These are phyloP conservation scores for Tenthredo livida DNA, from an alignment of 2,888 invertebrate species.

Conservation along the genomic window DNA sequence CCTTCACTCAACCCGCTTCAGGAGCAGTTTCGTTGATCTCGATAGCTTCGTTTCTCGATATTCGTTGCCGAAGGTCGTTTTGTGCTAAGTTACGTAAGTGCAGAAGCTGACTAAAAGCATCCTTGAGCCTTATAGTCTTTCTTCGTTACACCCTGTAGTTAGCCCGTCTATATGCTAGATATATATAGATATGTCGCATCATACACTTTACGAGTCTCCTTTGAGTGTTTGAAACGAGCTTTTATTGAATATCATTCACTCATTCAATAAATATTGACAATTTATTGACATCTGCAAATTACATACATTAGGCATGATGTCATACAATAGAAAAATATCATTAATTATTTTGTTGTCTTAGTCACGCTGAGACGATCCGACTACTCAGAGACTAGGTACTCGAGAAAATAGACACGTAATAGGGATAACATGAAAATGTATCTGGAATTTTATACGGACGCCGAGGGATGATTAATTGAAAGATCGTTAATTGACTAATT, in stretches of 20 bases:
- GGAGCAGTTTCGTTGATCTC: neutral
- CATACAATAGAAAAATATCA: neutral
- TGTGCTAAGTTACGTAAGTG: slow-evolving; percentile 18
- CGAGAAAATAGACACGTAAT: neutral
- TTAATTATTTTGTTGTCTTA: neutral
- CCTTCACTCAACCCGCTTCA: neutral
- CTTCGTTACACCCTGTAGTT: neutral
- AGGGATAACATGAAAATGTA: neutral
- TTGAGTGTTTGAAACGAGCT: neutral
- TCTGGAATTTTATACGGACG: neutral
- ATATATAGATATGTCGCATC: neutral
- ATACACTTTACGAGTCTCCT: neutral
- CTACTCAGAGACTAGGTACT: neutral
- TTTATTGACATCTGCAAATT: neutral
- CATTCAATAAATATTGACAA: neutral
- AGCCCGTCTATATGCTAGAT: neutral
- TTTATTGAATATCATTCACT: neutral
- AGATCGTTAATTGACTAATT: slow-evolving; percentile 7
- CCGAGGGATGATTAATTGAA: neutral
- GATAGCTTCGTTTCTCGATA: slow-evolving; percentile 23
- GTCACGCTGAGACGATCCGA: neutral
- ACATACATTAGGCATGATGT: neutral
- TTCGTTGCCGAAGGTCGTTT: slow-evolving; percentile 10
- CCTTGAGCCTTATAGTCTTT: slow-evolving; percentile 27
- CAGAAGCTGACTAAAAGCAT: slow-evolving; percentile 43